Conservation (phyloP, 2,888 invertebrate species). For the Anoncus sp. region DNA sequence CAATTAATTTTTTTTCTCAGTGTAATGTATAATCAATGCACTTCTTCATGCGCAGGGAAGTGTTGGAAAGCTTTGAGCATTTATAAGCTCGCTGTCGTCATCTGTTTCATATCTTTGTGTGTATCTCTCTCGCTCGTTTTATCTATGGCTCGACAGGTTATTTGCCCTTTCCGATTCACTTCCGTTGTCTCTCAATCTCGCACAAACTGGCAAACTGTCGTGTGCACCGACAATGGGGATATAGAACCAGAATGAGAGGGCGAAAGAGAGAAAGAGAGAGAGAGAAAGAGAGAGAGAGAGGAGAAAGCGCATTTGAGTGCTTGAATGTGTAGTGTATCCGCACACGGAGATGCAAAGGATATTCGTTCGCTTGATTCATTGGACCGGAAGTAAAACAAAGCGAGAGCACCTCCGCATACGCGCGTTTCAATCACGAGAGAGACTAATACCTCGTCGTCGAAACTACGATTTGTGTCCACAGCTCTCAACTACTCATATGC, state of each 20-base stretch:
- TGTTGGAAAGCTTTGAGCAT: too few relatives aligned
- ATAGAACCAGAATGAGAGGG: too few relatives aligned
- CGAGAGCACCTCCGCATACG: neutral
- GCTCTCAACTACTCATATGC: conserved; percentile 11
- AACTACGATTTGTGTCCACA: conserved; percentile 10
- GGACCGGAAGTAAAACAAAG: conserved; percentile 44
- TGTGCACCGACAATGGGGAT: conserved; percentile 14
- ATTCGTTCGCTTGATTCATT: conserved; percentile 46
- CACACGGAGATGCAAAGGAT: conserved; percentile 11
- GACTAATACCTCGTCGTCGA: conserved; percentile 24
- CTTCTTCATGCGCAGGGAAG: too few relatives aligned
- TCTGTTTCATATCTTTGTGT: too few relatives aligned
- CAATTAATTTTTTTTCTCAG: too few relatives aligned
- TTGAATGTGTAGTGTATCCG: conserved; percentile 35
- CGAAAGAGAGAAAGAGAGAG: conserved; percentile 18
- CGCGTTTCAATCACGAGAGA: conserved; percentile 20
- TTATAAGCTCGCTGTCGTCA: too few relatives aligned
- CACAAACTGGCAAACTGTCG: conserved; percentile 11
- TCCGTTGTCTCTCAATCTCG: conserved; percentile 72
- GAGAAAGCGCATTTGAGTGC: conserved; percentile 10
- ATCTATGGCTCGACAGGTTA: conserved; percentile 62
- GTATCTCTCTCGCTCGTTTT: neutral
- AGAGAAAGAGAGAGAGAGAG: conserved; percentile 30
- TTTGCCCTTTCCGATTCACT: conserved; percentile 78
- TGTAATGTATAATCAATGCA: too few relatives aligned